These are phyloP conservation scores for Serinus canaria DNA, from an alignment of 2,113 vertebrate species.

Conservation along the genomic window DNA sequence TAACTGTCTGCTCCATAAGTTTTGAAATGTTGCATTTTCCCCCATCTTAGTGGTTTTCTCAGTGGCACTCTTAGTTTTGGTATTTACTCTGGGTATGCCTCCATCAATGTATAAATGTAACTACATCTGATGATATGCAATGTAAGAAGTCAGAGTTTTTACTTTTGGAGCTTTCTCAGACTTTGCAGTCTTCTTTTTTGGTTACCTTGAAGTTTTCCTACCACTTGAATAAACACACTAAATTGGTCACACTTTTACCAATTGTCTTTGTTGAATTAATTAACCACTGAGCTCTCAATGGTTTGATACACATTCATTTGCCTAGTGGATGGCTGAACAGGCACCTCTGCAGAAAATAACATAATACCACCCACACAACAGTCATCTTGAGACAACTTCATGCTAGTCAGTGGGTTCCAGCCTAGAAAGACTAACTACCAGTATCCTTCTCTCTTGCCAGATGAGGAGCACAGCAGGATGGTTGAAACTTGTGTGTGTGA, in stretches of 20 bases:
- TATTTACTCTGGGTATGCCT: neutral
- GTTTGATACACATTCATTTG: neutral
- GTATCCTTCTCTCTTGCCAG: neutral
- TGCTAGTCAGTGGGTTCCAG: neutral
- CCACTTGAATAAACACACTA: neutral
- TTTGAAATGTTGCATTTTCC: neutral
- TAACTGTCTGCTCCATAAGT: neutral
- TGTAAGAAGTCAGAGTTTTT: neutral
- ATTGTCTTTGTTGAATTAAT: neutral
- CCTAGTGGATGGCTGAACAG: neutral
- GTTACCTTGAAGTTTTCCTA: neutral
- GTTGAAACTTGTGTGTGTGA: neutral
- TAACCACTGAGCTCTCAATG: neutral
- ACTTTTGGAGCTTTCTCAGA: neutral
- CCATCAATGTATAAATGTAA: neutral
- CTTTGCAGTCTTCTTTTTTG: neutral
- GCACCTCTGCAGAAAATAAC: neutral
- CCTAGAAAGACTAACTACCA: neutral
- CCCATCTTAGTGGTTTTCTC: neutral
- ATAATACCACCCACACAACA: neutral
- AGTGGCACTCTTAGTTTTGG: neutral
- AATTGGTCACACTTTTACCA: neutral
- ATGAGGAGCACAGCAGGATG: neutral
- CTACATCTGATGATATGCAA: neutral
- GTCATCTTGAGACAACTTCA: neutral